Conservation (phyloP, 2,113 vertebrate genomes). For the Calyptomena viridis region DNA sequence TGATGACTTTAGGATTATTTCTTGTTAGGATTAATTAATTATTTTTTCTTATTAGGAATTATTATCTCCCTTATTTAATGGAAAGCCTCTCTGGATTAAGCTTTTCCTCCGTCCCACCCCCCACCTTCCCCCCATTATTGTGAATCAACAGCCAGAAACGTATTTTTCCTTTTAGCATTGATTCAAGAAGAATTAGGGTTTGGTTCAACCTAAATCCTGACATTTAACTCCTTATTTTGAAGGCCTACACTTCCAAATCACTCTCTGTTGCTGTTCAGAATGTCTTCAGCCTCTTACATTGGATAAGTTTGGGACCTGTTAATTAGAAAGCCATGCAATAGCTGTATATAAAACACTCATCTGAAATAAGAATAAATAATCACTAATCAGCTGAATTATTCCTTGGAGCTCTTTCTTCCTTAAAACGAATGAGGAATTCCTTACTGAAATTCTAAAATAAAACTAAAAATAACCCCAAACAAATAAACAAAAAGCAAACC, state of each 20-base stretch:
- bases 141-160: neutral
- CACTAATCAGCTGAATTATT: neutral
- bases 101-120: rapidly evolving
- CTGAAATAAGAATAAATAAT: neutral
- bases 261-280: neutral
- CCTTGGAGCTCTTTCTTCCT: neutral
- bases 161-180: neutral
- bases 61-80: neutral
- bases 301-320: neutral
- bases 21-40: neutral
- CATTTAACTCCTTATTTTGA: neutral
- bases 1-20: neutral
- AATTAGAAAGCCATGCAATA: neutral
- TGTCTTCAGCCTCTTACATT: neutral
- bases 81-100: neutral
- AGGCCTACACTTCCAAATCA: neutral
- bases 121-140: too few relatives aligned
- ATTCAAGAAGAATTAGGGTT: neutral
- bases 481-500: neutral
- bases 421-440: neutral
- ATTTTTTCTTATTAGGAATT: neutral
- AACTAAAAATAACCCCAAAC: neutral
- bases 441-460: neutral
- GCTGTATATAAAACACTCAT: neutral
- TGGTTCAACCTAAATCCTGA: neutral